phyloP scores from a whole-genome alignment of 2,888 invertebrate species.

The Rotaria magnacalcarata region DNA sequence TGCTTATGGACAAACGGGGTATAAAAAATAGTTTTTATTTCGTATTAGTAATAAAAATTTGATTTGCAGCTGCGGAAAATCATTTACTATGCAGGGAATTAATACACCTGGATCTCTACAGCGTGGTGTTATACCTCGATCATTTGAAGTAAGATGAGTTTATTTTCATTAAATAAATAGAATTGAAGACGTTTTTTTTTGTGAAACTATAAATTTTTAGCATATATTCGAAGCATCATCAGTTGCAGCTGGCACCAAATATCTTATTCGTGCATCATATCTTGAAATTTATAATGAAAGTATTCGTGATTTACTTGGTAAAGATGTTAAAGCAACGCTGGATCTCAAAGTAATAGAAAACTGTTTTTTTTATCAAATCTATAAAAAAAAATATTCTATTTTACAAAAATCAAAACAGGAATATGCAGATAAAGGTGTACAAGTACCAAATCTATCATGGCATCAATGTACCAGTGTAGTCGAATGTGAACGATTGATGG shows the following conservation, averaged over 20 bases:
- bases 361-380: neutral
- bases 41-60: neutral
- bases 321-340: slow-evolving; percentile 64
- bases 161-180: no score
- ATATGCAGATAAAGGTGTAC: slow-evolving; percentile 67
- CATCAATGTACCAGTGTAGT: slow-evolving; percentile 73
- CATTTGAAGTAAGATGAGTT: slow-evolving; percentile 38
- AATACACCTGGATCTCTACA: slow-evolving; percentile 60
- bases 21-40: neutral
- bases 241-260: slow-evolving; percentile 71
- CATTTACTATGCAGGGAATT: slow-evolving; percentile 80
- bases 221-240: slow-evolving; percentile 72
- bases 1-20: slow-evolving; percentile 83
- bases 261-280: slow-evolving; percentile 72
- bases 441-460: slow-evolving; percentile 68
- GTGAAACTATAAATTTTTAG: slow-evolving; percentile 65
- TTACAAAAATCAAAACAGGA: slow-evolving; percentile 55
- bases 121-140: slow-evolving; percentile 67
- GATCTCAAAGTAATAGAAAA: slow-evolving; percentile 63
- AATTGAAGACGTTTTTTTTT: no score
- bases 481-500: slow-evolving; percentile 73
- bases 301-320: slow-evolving; percentile 68
- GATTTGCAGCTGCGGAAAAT: slow-evolving; percentile 66
- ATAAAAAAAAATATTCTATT: neutral
- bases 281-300: slow-evolving; percentile 80